A percentile compares a stretch with the other conserved stretches of the same genome.
phyloP scores from a whole-genome alignment of 2,113 vertebrate species.

The Apaloderma vittatum region DNA sequence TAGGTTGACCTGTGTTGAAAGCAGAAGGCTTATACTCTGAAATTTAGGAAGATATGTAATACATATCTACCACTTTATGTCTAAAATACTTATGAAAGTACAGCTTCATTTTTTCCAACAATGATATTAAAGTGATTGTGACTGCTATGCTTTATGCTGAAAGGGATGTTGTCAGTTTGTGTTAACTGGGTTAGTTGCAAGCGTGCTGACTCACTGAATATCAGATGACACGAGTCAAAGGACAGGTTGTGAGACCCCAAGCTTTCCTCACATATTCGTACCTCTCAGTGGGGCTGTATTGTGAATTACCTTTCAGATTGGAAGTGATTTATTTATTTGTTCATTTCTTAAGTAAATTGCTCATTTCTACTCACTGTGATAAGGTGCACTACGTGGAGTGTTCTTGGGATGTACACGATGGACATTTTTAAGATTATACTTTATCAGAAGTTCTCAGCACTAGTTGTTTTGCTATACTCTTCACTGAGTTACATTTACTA shows the following conservation, averaged over 20 bases:
- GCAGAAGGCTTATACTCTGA: not conserved
- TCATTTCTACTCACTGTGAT: not conserved
- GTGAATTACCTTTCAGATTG: not conserved
- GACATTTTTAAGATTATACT: not conserved
- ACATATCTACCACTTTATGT: not conserved
- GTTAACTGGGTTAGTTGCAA: not conserved
- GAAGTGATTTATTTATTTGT: fast-evolving
- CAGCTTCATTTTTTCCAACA: not conserved
- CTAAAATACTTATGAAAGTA: not conserved
- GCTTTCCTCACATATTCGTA: not conserved
- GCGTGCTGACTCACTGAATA: not conserved
- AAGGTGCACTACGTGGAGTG: not conserved
- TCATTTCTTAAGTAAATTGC: not conserved
- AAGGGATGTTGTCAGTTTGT: not conserved
- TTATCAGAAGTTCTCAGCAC: not conserved
- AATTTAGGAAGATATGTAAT: not conserved
- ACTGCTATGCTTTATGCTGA: not conserved
- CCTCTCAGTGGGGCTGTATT: not conserved
- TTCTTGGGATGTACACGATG: not conserved
- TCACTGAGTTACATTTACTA: not conserved
- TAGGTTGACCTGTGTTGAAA: not conserved
- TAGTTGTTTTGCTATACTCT: not conserved
- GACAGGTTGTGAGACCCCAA: not conserved
- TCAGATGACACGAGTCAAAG: not conserved
- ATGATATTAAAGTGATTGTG: not conserved